Conservation (phyloP, 1,140 invertebrate genomes). For the Onthophagus taurus region DNA sequence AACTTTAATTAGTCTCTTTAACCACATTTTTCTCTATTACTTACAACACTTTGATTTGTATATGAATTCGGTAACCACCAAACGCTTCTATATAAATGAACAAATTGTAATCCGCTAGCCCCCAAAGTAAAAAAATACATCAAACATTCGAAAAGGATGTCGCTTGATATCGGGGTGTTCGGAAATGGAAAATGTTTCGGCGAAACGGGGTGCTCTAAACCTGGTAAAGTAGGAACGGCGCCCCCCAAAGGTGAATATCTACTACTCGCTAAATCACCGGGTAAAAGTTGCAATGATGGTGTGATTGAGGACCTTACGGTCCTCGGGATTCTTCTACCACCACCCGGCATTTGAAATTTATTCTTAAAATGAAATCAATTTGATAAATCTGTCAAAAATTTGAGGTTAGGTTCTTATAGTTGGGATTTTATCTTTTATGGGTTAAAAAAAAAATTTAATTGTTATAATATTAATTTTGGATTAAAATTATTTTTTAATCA, state of each 20-base stretch:
- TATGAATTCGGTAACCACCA: constrained; percentile 95
- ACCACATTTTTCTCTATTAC: too few relatives aligned
- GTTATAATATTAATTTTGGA: too few relatives aligned
- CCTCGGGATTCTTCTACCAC: constrained; percentile 24
- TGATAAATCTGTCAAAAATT: too few relatives aligned
- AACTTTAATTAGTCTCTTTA: too few relatives aligned
- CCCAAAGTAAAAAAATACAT: constrained; percentile 71
- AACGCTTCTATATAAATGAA: constrained; percentile 91
- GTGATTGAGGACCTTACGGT: constrained; percentile 18
- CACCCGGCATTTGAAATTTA: constrained; percentile 20
- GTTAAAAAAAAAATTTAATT: too few relatives aligned
- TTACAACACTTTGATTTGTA: constrained; percentile 78
- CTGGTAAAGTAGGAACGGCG: constrained; percentile 21
- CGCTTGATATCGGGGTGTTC: constrained; percentile 69
- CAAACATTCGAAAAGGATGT: constrained; percentile 78
- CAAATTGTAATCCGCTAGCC: constrained; percentile 71
- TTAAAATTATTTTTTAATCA: too few relatives aligned
- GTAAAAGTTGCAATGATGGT: constrained; percentile 17
- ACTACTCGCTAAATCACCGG: constrained; percentile 17
- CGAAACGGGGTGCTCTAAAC: constrained; percentile 29
- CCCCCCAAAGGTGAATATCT: constrained; percentile 23
- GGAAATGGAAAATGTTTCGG: constrained; percentile 82
- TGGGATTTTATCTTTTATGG: too few relatives aligned
- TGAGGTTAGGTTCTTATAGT: too few relatives aligned
- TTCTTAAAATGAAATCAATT: too few relatives aligned